These are phyloP conservation scores for Nasonovia ribisnigri DNA, from an alignment of 2,888 invertebrate genomes.

Conservation along the genomic window DNA sequence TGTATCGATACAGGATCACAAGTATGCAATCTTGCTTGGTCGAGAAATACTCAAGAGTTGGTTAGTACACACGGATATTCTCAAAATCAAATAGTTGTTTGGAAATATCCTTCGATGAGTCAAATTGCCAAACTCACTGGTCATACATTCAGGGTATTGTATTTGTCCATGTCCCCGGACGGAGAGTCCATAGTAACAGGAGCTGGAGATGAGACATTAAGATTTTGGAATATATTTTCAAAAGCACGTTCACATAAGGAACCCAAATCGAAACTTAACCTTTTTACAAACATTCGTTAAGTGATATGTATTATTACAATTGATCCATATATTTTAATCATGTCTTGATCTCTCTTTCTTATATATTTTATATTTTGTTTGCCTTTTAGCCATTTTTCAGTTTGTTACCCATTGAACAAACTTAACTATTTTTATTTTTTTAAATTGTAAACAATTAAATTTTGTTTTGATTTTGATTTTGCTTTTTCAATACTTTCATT, in stretches of 20 bases:
- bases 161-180: slow-evolving; percentile 96
- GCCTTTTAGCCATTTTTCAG: slow-evolving; percentile 54
- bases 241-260: slow-evolving; percentile 73
- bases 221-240: slow-evolving; percentile 99
- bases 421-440: slow-evolving; percentile 55
- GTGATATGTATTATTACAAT: slow-evolving; percentile 31
- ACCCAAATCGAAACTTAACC: slow-evolving; percentile 65
- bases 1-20: slow-evolving; percentile 93
- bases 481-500: not conserved
- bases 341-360: slow-evolving; percentile 64
- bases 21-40: slow-evolving; percentile 98
- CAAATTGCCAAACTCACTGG: slow-evolving; percentile 94
- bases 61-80: slow-evolving; percentile 98
- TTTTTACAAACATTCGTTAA: slow-evolving; percentile 66
- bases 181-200: slow-evolving; percentile 99
- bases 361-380: slow-evolving; percentile 63
- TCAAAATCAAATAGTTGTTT: slow-evolving; percentile 97
- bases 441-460: slow-evolving; percentile 58
- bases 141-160: slow-evolving; percentile 95
- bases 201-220: slow-evolving; percentile 96
- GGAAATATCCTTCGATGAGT: slow-evolving; percentile 97
- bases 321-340: slow-evolving; percentile 45
- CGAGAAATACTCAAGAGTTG: slow-evolving; percentile 96
- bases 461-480: slow-evolving; percentile 42
- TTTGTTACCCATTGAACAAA: slow-evolving; percentile 64